A percentile compares a stretch with the other conserved stretches of the same genome.
phyloP scores from a whole-genome alignment of 2,113 vertebrate species.

The Datnioides undecimradiatus region DNA sequence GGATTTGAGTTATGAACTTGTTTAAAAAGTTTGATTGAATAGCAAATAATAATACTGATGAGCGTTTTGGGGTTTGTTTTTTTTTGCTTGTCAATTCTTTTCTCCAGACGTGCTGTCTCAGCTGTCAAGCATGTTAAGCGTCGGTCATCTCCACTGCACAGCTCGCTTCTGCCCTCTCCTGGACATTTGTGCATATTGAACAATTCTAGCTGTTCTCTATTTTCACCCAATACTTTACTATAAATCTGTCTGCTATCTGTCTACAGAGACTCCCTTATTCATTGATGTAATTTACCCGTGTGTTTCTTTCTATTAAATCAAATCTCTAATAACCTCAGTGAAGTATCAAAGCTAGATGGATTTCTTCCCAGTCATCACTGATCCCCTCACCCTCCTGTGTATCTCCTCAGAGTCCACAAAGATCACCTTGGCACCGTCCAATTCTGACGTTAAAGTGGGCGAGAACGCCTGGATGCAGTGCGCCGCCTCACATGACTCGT shows the following conservation, averaged over 20 bases:
- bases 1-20: conserved; percentile 8
- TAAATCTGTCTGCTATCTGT: background rate
- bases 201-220: background rate
- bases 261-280: background rate
- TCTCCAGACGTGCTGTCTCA: conserved; percentile 5
- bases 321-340: background rate
- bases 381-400: background rate
- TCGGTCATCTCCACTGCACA: background rate
- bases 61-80: too few species aligned
- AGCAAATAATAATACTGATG: background rate
- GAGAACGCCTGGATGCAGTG: conserved; percentile 92
- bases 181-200: conserved; percentile 53
- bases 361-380: background rate
- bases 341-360: background rate
- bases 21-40: conserved; percentile 8
- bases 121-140: conserved; percentile 12
- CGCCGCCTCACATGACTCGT: conserved; percentile 89
- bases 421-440: conserved; percentile 92
- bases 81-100: background rate
- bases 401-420: conserved; percentile 90
- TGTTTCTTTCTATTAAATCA: background rate
- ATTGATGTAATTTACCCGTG: background rate
- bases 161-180: conserved; percentile 79
- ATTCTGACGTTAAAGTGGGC: conserved; percentile 92
- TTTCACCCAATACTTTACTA: background rate